Percentiles rank a stretch among this genome's conserved stretches.
Conservation (phyloP, 92 coral and sea anemone species). For the Epizoanthus scotinus region DNA sequence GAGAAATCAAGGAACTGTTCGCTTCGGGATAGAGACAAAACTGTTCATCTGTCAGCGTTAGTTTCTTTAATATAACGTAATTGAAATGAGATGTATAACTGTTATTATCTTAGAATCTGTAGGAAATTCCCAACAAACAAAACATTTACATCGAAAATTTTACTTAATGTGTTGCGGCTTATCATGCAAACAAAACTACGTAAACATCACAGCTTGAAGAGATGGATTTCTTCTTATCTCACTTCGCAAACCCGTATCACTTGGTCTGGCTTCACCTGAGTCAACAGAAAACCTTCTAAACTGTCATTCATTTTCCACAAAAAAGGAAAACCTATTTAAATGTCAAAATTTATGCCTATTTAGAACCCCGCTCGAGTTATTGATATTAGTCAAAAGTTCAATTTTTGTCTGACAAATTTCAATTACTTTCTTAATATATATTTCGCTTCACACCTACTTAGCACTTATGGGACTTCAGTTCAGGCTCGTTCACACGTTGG, state of each 20-base stretch:
- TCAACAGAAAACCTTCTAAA: slow-evolving; percentile 1
- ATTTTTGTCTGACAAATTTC: neutral
- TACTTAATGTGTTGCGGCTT: neutral
- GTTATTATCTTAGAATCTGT: neutral
- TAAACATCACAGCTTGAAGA: neutral
- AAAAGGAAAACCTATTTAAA: too few species aligned
- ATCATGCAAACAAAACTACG: neutral
- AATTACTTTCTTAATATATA: neutral
- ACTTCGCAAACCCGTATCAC: slow-evolving; percentile 6
- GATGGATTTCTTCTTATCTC: too few species aligned
- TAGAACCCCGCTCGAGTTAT: neutral
- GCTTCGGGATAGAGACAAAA: neutral
- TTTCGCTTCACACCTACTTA: neutral
- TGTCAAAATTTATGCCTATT: neutral
- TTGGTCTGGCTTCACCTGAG: slow-evolving; percentile 7
- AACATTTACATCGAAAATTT: neutral
- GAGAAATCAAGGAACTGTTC: neutral
- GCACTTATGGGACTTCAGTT: too few species aligned
- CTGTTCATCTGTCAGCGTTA: neutral
- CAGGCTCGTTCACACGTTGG: too few species aligned
- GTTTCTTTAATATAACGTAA: neutral
- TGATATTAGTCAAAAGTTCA: neutral
- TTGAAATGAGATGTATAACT: neutral
- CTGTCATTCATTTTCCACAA: neutral
- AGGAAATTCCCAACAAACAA: slow-evolving; percentile 5